phyloP scores from a whole-genome alignment of 2,113 vertebrate species.

The Nycticryphes semicollaris region DNA sequence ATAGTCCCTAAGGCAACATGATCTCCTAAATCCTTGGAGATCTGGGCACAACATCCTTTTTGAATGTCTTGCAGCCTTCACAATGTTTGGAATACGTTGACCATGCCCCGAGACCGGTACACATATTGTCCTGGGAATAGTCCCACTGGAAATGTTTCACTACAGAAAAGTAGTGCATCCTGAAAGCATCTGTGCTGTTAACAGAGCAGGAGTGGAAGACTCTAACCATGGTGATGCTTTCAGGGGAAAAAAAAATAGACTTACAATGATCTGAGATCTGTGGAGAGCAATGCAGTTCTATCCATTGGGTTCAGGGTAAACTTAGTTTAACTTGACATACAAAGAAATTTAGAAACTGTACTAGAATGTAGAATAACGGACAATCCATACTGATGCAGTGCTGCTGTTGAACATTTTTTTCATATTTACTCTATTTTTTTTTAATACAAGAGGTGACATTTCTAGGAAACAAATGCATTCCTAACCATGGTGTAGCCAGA shows the following conservation, averaged over 20 bases:
- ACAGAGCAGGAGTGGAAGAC: background rate
- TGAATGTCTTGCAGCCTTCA: background rate
- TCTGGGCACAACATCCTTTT: background rate
- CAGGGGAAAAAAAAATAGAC: background rate
- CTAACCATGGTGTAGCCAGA: background rate
- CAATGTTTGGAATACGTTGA: background rate
- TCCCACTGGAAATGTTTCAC: background rate
- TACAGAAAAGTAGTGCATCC: background rate
- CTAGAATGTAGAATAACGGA: background rate
- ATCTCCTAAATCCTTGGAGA: background rate
- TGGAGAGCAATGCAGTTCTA: background rate
- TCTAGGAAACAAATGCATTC: background rate
- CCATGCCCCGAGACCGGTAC: fast-evolving
- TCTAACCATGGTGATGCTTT: background rate
- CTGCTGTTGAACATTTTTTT: background rate
- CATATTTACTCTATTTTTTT: background rate
- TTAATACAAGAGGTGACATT: background rate
- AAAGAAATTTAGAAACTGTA: background rate
- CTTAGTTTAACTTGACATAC: background rate
- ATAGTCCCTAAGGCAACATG: background rate
- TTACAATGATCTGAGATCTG: no score
- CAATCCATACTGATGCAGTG: background rate
- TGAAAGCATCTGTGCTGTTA: background rate
- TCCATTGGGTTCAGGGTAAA: background rate
- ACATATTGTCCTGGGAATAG: background rate